These are phyloP conservation scores for Lutraria rhynchaena DNA, from an alignment of 1,140 invertebrate species.

Conservation along the genomic window DNA sequence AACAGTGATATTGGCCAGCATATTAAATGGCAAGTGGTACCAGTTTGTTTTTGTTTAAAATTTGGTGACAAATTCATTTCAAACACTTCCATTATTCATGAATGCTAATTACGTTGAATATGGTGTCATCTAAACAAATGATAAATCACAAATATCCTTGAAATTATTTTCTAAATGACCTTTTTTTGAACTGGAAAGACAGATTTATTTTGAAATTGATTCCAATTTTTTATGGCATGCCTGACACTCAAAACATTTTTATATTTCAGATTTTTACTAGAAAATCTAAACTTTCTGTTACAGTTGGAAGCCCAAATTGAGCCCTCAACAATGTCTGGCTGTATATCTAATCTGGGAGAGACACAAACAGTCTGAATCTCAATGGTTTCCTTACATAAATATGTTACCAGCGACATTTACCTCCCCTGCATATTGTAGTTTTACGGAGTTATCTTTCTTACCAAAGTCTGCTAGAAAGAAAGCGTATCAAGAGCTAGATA, in stretches of 20 bases:
- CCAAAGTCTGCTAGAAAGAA: slow-evolving; percentile 83
- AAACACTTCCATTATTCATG: too few species aligned
- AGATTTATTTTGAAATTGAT: too few species aligned
- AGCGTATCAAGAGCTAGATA: slow-evolving; percentile 73
- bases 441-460: slow-evolving; percentile 70
- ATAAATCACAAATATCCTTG: too few species aligned
- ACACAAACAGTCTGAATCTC: slow-evolving; percentile 69
- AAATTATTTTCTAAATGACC: too few species aligned
- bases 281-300: too few species aligned
- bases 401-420: slow-evolving; percentile 85
- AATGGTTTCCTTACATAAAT: slow-evolving; percentile 84
- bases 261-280: too few species aligned
- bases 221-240: too few species aligned
- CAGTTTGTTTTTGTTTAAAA: not conserved
- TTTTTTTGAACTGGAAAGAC: too few species aligned
- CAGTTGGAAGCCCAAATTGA: slow-evolving; percentile 64
- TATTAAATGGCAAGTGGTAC: slow-evolving; percentile 64
- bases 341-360: slow-evolving; percentile 85
- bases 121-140: too few species aligned
- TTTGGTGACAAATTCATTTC: too few species aligned
- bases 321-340: slow-evolving; percentile 81
- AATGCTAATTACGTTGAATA: too few species aligned
- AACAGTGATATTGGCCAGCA: slow-evolving; percentile 62
- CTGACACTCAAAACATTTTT: too few species aligned
- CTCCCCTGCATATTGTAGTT: slow-evolving; percentile 73